Percentiles rank a stretch among this genome's conserved stretches.
Evolutionary conservation across 2,888 invertebrate genomes (phyloP).

Genomic region (Lasioglossum figueresi): DNA sequence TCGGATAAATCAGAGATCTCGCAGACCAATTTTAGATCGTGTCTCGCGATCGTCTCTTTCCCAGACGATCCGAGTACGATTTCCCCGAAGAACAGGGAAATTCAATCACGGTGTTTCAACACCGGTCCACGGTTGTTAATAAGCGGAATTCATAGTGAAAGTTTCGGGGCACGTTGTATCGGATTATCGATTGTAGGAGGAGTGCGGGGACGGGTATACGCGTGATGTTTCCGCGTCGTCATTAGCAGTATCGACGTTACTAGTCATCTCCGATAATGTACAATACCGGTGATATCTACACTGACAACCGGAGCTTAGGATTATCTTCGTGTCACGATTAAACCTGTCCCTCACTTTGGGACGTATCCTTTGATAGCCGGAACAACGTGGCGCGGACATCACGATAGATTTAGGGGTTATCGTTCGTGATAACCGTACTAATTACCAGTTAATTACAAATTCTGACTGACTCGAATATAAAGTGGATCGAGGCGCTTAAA

Average conservation of each 20-base stretch:
- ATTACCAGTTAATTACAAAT: conserved; percentile 57
- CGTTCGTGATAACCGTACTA: conserved; percentile 26
- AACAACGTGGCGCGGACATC: conserved; percentile 21
- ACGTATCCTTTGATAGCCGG: conserved; percentile 55
- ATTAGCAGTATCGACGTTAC: conserved; percentile 67
- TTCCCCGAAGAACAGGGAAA: not conserved
- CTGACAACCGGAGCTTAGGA: conserved; percentile 67
- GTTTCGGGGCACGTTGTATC: conserved; percentile 16
- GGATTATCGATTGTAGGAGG: conserved; percentile 58
- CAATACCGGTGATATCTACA: conserved; percentile 58
- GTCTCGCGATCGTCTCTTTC: not conserved
- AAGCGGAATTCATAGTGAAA: not conserved
- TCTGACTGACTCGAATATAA: conserved; percentile 6
- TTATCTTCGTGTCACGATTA: conserved; percentile 68
- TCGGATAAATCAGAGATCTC: not conserved
- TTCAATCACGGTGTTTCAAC: not conserved
- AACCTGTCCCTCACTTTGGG: conserved; percentile 59
- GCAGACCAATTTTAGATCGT: not conserved
- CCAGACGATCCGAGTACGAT: not conserved
- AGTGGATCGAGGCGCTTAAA: not conserved
- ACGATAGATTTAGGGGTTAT: conserved; percentile 44
- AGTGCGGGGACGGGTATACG: conserved; percentile 14
- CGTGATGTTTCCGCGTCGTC: conserved; percentile 62
- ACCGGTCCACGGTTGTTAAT: not conserved
- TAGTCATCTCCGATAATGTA: conserved; percentile 64